Evolutionary conservation across 1,140 invertebrate species (phyloP), one percentile per base, ranked within the genome.

Genomic region (Rhynchophorus ferrugineus): DNA sequence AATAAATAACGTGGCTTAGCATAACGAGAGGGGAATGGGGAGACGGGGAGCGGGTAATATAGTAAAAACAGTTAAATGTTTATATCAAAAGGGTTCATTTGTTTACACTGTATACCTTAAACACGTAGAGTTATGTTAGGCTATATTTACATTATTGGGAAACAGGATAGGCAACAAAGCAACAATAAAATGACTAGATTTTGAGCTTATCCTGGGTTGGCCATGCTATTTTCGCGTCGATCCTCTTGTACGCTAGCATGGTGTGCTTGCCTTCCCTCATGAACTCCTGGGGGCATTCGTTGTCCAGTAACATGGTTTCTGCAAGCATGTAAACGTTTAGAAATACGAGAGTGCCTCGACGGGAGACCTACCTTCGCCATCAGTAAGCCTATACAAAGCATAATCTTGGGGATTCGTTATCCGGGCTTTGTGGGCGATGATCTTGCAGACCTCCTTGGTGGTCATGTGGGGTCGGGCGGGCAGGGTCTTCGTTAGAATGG

Each of bases 331-430:
- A 14, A 29, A 20, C 7, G 17, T 21, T 16, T 21, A 9, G 17
- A 11, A 1, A 9, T 11, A 17, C 9, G 9, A 16, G 17, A 8
- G 24, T 45, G 22, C 8, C 13, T 13, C n/a, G n/a, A n/a, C n/a
- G n/a, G n/a, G 34, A 36, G 5, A 7, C 66, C 69, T 74, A 91
- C 88, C 88, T 82, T 93, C 86, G 59, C 89, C 90, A 63, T 91
- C 84, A 17, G 90, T 83, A 21, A 95, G 73, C 61, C 89, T 87
- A 68, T 91, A 95, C n/a, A 97, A 78, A 17, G 88, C 90, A 71
- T 95, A 97, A 70, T 96, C 93, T 69, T 95, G 91, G 19, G 92
- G 91, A 74, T 96, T 96, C 8, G 92, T 95, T 34, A 96, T 91
- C 61, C 86, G 78, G 47, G 92, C 85, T 68, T 94, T 92, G 66